These are phyloP conservation scores for Spea multiplicata DNA, from an alignment of 2,113 vertebrate species.

Conservation along the genomic window DNA sequence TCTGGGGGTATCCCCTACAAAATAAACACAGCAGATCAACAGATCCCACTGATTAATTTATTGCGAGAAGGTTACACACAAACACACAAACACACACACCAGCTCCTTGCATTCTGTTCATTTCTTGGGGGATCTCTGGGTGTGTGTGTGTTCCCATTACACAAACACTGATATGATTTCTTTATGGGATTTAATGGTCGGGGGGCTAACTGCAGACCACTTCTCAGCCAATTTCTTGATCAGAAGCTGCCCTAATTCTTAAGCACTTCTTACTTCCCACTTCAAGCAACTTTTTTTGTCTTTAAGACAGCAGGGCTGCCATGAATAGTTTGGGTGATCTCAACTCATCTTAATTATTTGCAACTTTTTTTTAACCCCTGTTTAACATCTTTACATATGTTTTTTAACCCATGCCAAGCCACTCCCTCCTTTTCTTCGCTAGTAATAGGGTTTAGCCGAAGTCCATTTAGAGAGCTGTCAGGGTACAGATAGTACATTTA, in stretches of 20 bases:
- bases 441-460: not conserved
- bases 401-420: not conserved
- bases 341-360: constrained; percentile 1
- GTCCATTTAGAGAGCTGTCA: not conserved
- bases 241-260: constrained; percentile 5
- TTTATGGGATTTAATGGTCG: constrained; percentile 9
- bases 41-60: not conserved
- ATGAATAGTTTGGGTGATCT: constrained; percentile 19
- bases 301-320: not conserved
- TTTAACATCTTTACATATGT: not conserved
- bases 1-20: constrained; percentile 29
- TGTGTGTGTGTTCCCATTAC: not conserved
- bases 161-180: not conserved
- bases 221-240: constrained; percentile 21
- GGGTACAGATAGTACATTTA: no score
- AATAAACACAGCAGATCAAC: constrained; percentile 45
- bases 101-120: not conserved
- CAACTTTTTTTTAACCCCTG: not conserved
- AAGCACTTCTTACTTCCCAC: constrained; percentile 11
- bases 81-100: constrained; percentile 16
- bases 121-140: not conserved
- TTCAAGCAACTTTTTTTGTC: constrained; percentile 25
- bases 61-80: constrained; percentile 10
- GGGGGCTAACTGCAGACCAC: constrained; percentile 16
- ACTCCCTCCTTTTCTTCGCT: not conserved